These are phyloP conservation scores for Tragelaphus imberbis DNA, from an alignment of 2,113 vertebrate genomes.

Conservation along the genomic window DNA sequence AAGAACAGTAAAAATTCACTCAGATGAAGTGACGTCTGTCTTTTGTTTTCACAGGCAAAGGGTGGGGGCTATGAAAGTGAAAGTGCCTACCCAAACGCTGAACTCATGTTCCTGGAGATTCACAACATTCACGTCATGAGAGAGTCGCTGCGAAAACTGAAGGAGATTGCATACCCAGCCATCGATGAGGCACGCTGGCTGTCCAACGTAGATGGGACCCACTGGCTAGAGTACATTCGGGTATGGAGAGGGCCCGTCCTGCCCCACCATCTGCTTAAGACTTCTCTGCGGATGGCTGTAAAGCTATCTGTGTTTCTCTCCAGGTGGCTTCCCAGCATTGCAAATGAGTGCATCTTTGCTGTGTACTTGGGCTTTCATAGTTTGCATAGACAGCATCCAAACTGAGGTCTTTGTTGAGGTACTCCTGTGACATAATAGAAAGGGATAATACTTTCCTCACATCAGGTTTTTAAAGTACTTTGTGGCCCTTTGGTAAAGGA, in stretches of 20 bases:
- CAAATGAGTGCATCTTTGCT: not conserved
- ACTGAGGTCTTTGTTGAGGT: not conserved
- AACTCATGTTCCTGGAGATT: conserved; percentile 94
- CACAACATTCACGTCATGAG: conserved; percentile 99
- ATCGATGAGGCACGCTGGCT: conserved; percentile 93
- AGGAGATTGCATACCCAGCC: conserved; percentile 92
- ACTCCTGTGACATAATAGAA: not conserved
- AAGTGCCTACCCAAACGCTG: conserved; percentile 91
- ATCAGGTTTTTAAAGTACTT: not conserved
- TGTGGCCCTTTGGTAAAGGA: not conserved
- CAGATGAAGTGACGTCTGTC: not conserved
- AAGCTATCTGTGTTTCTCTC: not conserved
- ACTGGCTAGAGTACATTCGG: conserved; percentile 96
- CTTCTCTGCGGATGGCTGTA: not conserved
- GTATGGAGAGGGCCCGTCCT: conserved; percentile 75
- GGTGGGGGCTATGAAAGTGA: conserved; percentile 95
- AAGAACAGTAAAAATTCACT: not conserved
- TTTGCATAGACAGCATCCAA: not conserved
- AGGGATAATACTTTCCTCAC: not conserved
- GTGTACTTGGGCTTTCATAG: not conserved
- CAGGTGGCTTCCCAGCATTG: not conserved
- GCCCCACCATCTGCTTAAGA: not conserved
- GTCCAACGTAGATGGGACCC: conserved; percentile 90
- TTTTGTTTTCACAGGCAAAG: conserved; percentile 85
- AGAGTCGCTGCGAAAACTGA: conserved; percentile 94